phyloP scores from a whole-genome alignment of 2,888 invertebrate species.

The Gymnocheta viridis region DNA sequence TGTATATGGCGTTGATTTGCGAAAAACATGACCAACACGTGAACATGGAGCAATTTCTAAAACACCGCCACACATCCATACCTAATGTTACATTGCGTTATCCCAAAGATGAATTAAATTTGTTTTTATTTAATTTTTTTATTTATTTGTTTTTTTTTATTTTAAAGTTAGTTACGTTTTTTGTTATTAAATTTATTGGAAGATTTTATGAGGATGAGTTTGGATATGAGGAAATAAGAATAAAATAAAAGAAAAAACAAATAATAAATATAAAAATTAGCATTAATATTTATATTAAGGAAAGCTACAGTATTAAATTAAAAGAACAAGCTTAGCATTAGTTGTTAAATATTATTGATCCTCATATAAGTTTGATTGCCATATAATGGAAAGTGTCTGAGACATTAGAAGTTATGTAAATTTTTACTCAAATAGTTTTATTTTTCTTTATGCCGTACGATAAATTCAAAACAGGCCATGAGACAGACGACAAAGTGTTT shows the following conservation, averaged over 20 bases:
- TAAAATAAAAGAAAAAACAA: conserved; percentile 61
- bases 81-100: conserved; percentile 83
- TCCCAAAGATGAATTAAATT: conserved; percentile 53
- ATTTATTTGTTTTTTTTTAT: conserved; percentile 10
- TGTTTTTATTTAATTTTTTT: conserved; percentile 25
- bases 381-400: not conserved
- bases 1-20: conserved; percentile 98
- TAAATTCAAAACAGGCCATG: too few species aligned
- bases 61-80: conserved; percentile 98
- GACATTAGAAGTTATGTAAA: too few species aligned
- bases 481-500: too few species aligned
- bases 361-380: not conserved
- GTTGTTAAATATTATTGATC: conserved; percentile 4
- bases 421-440: too few species aligned
- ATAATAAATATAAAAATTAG: conserved; percentile 22
- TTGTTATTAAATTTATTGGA: conserved; percentile 34
- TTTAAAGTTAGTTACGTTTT: conserved; percentile 47
- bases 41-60: conserved; percentile 97
- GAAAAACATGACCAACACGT: conserved; percentile 97
- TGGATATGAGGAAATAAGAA: conserved; percentile 43
- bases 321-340: conserved; percentile 50
- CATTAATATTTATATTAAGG: conserved; percentile 34
- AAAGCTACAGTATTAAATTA: conserved; percentile 29
- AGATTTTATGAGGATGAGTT: conserved; percentile 46
- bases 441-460: too few species aligned